These are phyloP conservation scores for Tachina fera DNA, from an alignment of 2,888 invertebrate genomes.

Conservation along the genomic window DNA sequence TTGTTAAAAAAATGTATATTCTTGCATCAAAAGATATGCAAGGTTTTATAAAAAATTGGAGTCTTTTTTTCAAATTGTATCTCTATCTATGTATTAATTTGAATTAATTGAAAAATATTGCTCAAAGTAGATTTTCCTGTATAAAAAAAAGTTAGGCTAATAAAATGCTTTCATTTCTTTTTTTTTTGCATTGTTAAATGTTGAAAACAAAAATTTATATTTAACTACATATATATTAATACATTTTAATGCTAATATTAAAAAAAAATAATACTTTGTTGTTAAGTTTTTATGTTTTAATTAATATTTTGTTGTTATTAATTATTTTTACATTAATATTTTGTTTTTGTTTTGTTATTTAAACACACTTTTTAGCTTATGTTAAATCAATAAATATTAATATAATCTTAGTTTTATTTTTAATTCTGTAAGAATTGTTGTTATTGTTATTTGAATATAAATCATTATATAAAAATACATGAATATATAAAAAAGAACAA, in stretches of 20 bases:
- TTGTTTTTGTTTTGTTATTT: constrained; percentile 51
- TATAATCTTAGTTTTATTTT: constrained; percentile 44
- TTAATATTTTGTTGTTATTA: constrained; percentile 56
- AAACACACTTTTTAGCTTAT: constrained; percentile 25
- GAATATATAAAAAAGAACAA: constrained; percentile 59
- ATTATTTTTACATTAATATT: constrained; percentile 35
- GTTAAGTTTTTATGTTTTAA: constrained; percentile 73
- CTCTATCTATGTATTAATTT: not conserved
- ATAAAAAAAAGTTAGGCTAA: constrained; percentile 7
- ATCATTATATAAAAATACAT: constrained; percentile 59
- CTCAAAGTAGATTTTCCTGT: constrained; percentile 62
- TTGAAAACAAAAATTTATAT: constrained; percentile 35
- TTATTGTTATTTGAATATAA: constrained; percentile 71
- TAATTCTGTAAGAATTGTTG: constrained; percentile 66
- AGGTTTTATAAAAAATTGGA: not conserved
- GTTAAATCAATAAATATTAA: constrained; percentile 37
- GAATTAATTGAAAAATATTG: constrained; percentile 4
- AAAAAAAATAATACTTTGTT: not conserved
- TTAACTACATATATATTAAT: constrained; percentile 27
- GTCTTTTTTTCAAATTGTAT: not conserved
- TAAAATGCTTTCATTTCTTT: not conserved
- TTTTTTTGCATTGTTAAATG: constrained; percentile 74
- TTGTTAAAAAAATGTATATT: not conserved
- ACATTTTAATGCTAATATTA: not conserved
- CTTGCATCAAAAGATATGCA: not conserved